Conservation (phyloP, 1,140 invertebrate species). For the Bombus sibiricus region DNA sequence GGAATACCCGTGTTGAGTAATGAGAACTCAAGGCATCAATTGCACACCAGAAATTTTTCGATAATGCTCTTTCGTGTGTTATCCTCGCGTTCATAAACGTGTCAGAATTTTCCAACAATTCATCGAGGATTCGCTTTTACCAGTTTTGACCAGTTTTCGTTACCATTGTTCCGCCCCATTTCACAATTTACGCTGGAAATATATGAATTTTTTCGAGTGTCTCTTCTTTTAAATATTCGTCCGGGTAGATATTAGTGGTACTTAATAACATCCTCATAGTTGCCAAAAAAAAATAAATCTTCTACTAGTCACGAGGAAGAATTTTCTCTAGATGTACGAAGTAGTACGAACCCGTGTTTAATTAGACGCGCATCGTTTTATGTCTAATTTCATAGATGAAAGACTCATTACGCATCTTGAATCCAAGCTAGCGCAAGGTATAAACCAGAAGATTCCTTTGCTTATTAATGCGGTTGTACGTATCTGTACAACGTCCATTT, state of each 20-base stretch:
- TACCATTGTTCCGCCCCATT: background rate
- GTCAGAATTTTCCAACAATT: conserved; percentile 26
- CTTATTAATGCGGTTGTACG: no score
- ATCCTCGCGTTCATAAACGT: conserved; percentile 23
- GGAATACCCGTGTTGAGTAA: conserved; percentile 46
- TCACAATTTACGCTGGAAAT: background rate
- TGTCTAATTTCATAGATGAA: background rate
- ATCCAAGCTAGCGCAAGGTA: no score
- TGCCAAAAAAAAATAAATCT: background rate
- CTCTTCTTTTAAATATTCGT: background rate
- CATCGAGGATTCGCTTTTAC: background rate
- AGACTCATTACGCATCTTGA: no score
- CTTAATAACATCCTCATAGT: background rate
- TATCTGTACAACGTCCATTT: no score
- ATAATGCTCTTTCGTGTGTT: conserved; percentile 20
- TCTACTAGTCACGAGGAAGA: background rate
- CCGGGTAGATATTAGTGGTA: background rate
- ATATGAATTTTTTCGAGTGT: background rate
- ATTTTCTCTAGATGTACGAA: background rate
- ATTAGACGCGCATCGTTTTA: background rate
- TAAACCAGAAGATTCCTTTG: no score
- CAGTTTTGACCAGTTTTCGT: background rate
- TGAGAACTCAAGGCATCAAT: conserved; percentile 63
- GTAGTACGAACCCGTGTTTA: conserved; percentile 2
- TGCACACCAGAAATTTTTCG: conserved; percentile 50